Evolutionary conservation across 2,797 vertebrate species (phyloP), one percentile per base, ranked within the genome.

Genomic region (Arctocebus calabarensis): DNA sequence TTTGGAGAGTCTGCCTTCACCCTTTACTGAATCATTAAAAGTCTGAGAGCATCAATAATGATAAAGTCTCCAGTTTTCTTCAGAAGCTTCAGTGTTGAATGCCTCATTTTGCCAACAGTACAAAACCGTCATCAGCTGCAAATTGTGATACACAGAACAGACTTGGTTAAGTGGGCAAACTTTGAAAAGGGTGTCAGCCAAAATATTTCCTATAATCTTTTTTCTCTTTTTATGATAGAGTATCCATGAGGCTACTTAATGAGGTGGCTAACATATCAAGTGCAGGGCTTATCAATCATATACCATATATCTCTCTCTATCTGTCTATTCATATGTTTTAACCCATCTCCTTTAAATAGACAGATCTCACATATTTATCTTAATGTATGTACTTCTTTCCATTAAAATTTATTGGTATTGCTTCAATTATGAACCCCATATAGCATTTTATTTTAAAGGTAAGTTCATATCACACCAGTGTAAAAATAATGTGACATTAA

Each of bases 11-110:
- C 85, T 79, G 45, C 78, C 86, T 59, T 88, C 37, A 3, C 61
- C 88, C 91, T 90, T 77, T 59, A 71, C 84, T 61, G 81, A 90
- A 45, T 86, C 70, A 71, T 94, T 91, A 88, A 92, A 79, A 66
- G 73, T 77, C 95, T 9, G 29, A 66, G 84, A 88, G 77, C 62
- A 70, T 29, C 71, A 92, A 88, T 78, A 82, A 52, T 37, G 68
- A 90, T 71, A 32, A 79, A 66, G 77, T 73, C 52, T 84, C 75
- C 19, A 73, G 59, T 62, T 81, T 29, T 6, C 37, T 78, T 48
- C 61, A 10, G 55, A 90, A 45, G 34, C 22, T 25, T 43, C 19
- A 8, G 37, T 23, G 73, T 16, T 57, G 1, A 32, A 3, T 11
- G 19, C 82, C 84, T 34, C 64, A 14, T 27, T 43, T 5, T 22